Evolutionary conservation across 2,797 vertebrate species (phyloP), one percentile per base, ranked within the genome.

Genomic region (Poeciliopsis turneri): DNA sequence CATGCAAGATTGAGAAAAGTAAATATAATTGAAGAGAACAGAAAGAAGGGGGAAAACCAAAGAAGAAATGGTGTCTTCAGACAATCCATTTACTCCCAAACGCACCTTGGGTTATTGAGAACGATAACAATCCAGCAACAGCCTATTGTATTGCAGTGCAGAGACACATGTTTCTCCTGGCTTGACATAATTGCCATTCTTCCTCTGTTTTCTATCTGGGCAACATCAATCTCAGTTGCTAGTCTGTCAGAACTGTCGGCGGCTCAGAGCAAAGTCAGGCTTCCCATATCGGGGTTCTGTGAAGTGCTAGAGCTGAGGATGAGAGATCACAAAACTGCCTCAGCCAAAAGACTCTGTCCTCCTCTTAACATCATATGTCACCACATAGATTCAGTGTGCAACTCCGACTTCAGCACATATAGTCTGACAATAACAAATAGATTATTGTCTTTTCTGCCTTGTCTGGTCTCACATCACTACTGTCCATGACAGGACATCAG

Each of bases 161-260:
- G 88, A 94, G 95, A 95, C 95, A 96, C 90, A 92, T 95, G 95
- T 95, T 94, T 95, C 93, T 95, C 84, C 90, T 83, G 88, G 93
- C 90, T 85, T 95, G 95, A 96, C 94, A 96, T 95, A 95, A 96
- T 95, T 96, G 95, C 94, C 94, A 94, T 95, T 96, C 94, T 94
- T 93, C 93, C 92, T 93, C 93, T 95, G 91, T 94, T 94, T 96
- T 94, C 94, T 94, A 96, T 95, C 95, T 91, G 91, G 89, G 90
- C 92, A 93, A 93, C 95, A 96, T 96, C 95, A 95, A 95, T 96
- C 95, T 95, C 90, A 89, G 93, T 91, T 94, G 94, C 91, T 53
- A 87, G 86, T 92, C 94, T 96, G 95, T 95, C 95, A 95, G 93
- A 95, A 86, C 87, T 94, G 94, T 94, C 93, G 85, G 91, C 91